These are phyloP conservation scores for Amphilophus citrinellus DNA, from an alignment of 2,113 vertebrate genomes.

Conservation along the genomic window DNA sequence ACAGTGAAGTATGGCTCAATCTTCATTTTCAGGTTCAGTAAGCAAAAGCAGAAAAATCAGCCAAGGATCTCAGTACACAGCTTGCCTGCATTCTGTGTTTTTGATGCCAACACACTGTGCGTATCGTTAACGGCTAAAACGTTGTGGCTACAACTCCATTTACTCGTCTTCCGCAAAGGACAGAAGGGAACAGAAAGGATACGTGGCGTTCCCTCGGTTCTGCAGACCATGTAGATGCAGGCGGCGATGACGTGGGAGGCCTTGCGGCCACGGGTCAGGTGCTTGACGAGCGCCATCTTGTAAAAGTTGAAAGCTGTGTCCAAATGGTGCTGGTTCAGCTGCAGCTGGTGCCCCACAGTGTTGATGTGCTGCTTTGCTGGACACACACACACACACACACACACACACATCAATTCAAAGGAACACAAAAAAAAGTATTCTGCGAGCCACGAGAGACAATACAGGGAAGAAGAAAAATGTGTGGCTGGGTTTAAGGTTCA, in stretches of 20 bases:
- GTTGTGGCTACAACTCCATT: no score
- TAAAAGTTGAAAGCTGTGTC: conserved; percentile 98
- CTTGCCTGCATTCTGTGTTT: background rate
- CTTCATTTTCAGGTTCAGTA: background rate
- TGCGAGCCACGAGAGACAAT: background rate
- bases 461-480: background rate
- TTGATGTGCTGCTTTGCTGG: conserved; percentile 89
- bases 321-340: conserved; percentile 95
- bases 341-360: conserved; percentile 93
- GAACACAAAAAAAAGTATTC: background rate
- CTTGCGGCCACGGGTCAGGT: conserved; percentile 90
- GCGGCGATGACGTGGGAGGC: conserved; percentile 90
- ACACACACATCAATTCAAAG: background rate
- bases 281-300: conserved; percentile 95
- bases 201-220: conserved; percentile 96
- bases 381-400: conserved; percentile 18
- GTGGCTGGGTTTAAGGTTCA: background rate
- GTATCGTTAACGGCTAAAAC: background rate
- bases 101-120: background rate
- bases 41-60: background rate
- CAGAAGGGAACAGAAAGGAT: conserved; percentile 82
- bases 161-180: no score
- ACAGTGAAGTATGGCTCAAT: background rate
- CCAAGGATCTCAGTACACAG: background rate
- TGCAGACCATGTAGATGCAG: conserved; percentile 96